Evolutionary conservation across 1,140 invertebrate genomes (phyloP).

Genomic region (Paraescarpia echinospica): DNA sequence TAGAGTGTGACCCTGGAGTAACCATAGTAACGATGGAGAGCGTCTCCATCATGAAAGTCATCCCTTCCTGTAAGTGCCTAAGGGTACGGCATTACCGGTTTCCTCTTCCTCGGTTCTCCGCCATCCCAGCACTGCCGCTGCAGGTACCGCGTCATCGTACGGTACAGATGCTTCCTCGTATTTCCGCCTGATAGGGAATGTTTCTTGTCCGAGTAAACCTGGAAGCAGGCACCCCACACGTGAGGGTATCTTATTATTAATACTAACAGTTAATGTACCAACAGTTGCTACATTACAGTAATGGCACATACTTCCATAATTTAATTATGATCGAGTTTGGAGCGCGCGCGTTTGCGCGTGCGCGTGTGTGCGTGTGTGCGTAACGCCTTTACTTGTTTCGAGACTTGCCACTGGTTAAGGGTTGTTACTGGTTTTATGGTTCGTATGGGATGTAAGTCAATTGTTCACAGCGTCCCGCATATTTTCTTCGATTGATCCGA

Average conservation of each 20-base stretch:
- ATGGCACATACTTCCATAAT: too few relatives aligned
- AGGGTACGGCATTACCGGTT: too few relatives aligned
- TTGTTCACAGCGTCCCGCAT: too few relatives aligned
- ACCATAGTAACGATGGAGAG: background rate
- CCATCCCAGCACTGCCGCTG: constrained; percentile 34
- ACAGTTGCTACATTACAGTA: too few relatives aligned
- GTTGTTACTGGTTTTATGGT: too few relatives aligned
- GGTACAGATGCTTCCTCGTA: constrained; percentile 78
- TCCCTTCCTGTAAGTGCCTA: background rate
- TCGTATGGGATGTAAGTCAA: too few relatives aligned
- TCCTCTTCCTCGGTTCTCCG: constrained; percentile 16
- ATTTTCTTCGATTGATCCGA: too few relatives aligned
- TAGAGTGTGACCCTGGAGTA: background rate
- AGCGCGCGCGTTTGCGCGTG: too few relatives aligned
- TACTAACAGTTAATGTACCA: constrained; percentile 39
- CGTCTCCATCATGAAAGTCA: background rate
- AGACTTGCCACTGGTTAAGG: too few relatives aligned
- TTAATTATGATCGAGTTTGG: too few relatives aligned
- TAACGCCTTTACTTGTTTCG: too few relatives aligned
- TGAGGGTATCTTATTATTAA: constrained; percentile 26
- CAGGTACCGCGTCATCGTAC: constrained; percentile 87
- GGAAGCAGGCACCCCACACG: constrained; percentile 17
- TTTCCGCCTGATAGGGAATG: constrained; percentile 74
- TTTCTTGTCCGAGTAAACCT: constrained; percentile 90
- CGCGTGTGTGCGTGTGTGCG: too few relatives aligned